Evolutionary conservation across 1,140 invertebrate genomes (phyloP), one percentile per base, ranked within the genome.

Genomic region (Lepidurus couesii): DNA sequence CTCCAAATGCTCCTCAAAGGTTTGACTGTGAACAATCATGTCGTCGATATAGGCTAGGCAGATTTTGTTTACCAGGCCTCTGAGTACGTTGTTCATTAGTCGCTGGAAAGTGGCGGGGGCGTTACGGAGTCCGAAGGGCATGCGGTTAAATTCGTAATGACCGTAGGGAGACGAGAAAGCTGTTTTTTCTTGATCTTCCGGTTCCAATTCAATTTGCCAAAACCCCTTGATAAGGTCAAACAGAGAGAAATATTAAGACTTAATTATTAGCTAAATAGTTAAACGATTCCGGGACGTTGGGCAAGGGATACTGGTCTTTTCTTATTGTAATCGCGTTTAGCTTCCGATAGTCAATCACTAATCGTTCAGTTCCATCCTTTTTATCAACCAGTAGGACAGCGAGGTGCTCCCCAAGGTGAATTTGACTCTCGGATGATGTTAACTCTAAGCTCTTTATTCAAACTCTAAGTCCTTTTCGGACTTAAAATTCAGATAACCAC

Each of bases 241-340:
- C 0, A 83, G 81, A 0, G 83, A 81, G 78, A 88, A 87, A 73
- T 82, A 83, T 45, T 80, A 80, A 7, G 83, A 79, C 1, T 24
- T n/a, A n/a, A n/a, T n/a, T 24, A 24, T 82, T 82, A 16, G 81
- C 81, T 44, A 88, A 73, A 10, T 79, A 78, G 78, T 85, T 83
- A 11, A 89, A 80, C n/a, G 82, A 84, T n/a, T 86, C 84, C 24
- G 85, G 83, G n/a, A 88, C 1, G 24, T 85, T 11, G 82, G 87
- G 87, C 10, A 89, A 77, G 0, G 88, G 87, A 80, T 83, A 88
- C 34, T 79, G 78, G 78, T 88, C n/a, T n/a, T n/a, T n/a, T n/a
- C n/a, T n/a, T n/a, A n/a, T n/a, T n/a, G n/a, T n/a, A n/a, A n/a
- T n/a, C n/a, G n/a, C n/a, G n/a, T n/a, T n/a, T n/a, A n/a, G n/a